A percentile compares a stretch with the other conserved stretches of the same genome.
Evolutionary conservation across 2,797 vertebrate genomes (phyloP).

Genomic region (Taenioides sp.): DNA sequence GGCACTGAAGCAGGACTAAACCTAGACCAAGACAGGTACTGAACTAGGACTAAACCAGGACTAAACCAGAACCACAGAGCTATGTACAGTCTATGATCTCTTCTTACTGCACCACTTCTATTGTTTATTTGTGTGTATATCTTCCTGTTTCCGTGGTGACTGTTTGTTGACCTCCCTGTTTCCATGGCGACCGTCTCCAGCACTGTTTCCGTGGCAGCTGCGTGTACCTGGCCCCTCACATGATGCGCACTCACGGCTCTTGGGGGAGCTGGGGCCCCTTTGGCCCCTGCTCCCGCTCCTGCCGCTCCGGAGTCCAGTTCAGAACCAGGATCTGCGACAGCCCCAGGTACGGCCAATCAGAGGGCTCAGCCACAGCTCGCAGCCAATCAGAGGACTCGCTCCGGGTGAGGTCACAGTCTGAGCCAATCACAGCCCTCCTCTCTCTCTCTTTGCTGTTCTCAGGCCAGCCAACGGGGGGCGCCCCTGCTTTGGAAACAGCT

Average conservation of each 20-base stretch:
- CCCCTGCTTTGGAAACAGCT: constrained; percentile 89
- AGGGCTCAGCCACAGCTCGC: too few relatives aligned
- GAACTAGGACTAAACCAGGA: neutral
- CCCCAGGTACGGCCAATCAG: constrained; percentile 58
- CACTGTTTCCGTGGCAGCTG: constrained; percentile 93
- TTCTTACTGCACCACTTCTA: too few relatives aligned
- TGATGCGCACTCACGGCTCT: constrained; percentile 90
- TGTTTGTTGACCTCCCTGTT: neutral
- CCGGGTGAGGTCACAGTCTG: neutral
- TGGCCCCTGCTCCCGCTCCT: constrained; percentile 90
- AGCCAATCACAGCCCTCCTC: constrained; percentile 27
- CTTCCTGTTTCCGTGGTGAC: constrained; percentile 70
- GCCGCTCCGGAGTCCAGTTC: constrained; percentile 88
- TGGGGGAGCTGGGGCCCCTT: constrained; percentile 93
- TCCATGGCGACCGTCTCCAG: constrained; percentile 37
- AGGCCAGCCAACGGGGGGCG: constrained; percentile 94
- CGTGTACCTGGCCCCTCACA: constrained; percentile 89
- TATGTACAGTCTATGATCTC: constrained; percentile 53
- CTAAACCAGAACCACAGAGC: neutral
- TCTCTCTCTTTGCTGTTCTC: constrained; percentile 41
- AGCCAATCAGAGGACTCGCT: neutral
- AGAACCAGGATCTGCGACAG: constrained; percentile 89
- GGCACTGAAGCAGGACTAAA: too few relatives aligned
- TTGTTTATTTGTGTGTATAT: neutral
- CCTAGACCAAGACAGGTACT: neutral